Percentiles rank a stretch among this genome's conserved stretches.
These are phyloP conservation scores for Uromys caudimaculatus DNA, from an alignment of 2,797 vertebrate genomes.

Conservation along the genomic window DNA sequence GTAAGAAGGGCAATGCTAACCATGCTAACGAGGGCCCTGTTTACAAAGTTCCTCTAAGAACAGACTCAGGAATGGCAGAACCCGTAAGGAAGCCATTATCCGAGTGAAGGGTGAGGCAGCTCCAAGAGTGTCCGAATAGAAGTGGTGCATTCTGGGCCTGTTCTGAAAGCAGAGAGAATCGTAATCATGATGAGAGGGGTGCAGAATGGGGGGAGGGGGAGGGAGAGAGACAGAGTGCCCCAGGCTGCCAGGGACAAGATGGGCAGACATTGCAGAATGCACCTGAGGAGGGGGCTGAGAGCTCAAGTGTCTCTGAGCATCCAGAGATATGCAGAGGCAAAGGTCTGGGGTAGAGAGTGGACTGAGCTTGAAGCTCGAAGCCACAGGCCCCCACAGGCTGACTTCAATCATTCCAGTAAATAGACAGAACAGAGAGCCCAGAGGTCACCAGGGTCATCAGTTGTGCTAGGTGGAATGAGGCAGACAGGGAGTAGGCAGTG, in stretches of 20 bases:
- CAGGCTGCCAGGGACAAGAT: not conserved
- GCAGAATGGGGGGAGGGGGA: not conserved
- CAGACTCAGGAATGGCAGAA: too few species aligned
- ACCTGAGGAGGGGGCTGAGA: rapidly evolving
- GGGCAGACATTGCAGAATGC: not conserved
- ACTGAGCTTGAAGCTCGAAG: not conserved
- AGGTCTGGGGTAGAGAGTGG: not conserved
- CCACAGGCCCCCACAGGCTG: rapidly evolving
- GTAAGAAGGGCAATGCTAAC: not conserved
- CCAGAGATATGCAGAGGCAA: not conserved
- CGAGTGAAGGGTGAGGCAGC: not conserved
- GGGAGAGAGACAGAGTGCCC: too few species aligned
- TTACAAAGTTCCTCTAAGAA: not conserved
- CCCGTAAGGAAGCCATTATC: too few species aligned
- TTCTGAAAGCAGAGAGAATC: not conserved
- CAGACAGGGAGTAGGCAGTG: not conserved
- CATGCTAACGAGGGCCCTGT: rapidly evolving
- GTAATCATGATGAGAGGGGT: not conserved
- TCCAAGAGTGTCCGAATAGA: not conserved
- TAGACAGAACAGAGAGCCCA: not conserved
- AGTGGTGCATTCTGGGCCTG: not conserved
- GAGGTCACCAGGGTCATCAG: rapidly evolving
- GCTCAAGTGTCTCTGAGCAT: not conserved
- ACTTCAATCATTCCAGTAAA: not conserved
- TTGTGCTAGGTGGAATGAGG: rapidly evolving